Conservation (phyloP, 2,888 invertebrate species). For the Amphipoea oculea region DNA sequence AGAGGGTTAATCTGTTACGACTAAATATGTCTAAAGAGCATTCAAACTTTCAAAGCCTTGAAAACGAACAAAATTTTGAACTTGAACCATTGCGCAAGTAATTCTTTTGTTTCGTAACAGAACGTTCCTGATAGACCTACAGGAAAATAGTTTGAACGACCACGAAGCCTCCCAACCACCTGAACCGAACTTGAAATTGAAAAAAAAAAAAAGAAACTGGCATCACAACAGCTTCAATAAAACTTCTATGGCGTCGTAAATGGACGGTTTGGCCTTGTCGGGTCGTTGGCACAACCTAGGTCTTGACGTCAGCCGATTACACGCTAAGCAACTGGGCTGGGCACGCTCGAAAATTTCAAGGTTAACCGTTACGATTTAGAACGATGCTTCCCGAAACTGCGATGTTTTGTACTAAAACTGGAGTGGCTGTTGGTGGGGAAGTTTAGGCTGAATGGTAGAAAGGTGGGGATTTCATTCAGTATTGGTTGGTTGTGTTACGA, state of each 20-base stretch:
- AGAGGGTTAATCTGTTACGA: neutral
- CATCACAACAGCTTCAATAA: conserved; percentile 70
- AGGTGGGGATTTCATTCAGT: conserved; percentile 7
- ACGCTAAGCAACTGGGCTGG: conserved; percentile 67
- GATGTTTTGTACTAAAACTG: conserved; percentile 29
- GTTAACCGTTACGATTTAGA: conserved; percentile 54
- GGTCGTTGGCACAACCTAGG: conserved; percentile 80
- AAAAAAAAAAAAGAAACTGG: conserved; percentile 50
- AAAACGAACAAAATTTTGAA: conserved; percentile 3
- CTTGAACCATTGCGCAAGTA: conserved; percentile 7
- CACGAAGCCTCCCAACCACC: conserved; percentile 8
- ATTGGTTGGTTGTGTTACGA: neutral
- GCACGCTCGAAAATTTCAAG: conserved; percentile 63
- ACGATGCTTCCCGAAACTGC: conserved; percentile 54
- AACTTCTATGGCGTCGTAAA: conserved; percentile 76
- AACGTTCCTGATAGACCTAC: neutral
- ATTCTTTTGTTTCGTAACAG: neutral
- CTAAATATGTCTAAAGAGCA: neutral
- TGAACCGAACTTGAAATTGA: conserved; percentile 54
- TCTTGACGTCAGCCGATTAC: conserved; percentile 74
- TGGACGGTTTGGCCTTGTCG: conserved; percentile 76
- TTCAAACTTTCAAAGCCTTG: neutral
- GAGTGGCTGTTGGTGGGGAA: conserved; percentile 9
- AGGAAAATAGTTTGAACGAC: neutral
- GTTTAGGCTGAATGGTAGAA: conserved; percentile 8